Conservation (phyloP, 2,113 vertebrate genomes). For the Chrysochloris asiatica region DNA sequence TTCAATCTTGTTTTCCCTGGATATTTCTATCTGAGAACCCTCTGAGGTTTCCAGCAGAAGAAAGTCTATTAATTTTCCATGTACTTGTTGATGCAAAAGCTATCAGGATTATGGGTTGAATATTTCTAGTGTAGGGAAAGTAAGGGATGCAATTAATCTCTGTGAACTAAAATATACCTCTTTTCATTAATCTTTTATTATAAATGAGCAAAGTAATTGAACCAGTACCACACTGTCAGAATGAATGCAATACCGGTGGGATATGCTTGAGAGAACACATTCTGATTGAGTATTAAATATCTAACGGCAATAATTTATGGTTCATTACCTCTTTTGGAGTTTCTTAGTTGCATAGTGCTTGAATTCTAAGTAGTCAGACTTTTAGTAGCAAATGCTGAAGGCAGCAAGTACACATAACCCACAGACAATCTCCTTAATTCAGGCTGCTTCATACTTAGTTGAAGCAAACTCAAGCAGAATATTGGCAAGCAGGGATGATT, state of each 20-base stretch:
- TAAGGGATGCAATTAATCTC: constrained; percentile 94
- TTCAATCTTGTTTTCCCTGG: constrained; percentile 84
- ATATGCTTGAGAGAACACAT: constrained; percentile 89
- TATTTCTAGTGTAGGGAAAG: constrained; percentile 88
- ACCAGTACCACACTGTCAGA: constrained; percentile 89
- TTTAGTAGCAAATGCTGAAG: constrained; percentile 79
- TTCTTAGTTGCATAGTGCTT: constrained; percentile 86
- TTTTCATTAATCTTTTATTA: constrained; percentile 96
- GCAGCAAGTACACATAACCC: constrained; percentile 68
- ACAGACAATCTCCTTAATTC: constrained; percentile 71
- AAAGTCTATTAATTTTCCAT: constrained; percentile 94
- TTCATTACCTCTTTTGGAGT: constrained; percentile 91
- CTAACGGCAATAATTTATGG: constrained; percentile 91
- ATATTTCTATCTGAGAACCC: constrained; percentile 83
- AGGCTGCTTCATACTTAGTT: constrained; percentile 67
- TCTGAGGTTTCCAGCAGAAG: constrained; percentile 86
- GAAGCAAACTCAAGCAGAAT: constrained; percentile 61
- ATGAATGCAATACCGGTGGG: constrained; percentile 89
- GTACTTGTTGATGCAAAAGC: constrained; percentile 92
- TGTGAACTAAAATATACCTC: constrained; percentile 93
- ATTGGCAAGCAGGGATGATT: constrained; percentile 54
- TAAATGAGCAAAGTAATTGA: constrained; percentile 92
- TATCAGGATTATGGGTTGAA: constrained; percentile 92
- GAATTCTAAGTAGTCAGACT: constrained; percentile 88
- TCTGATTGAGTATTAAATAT: constrained; percentile 94